Evolutionary conservation across 2,113 vertebrate species (phyloP), one percentile per base, ranked within the genome.

Genomic region (Laterallus jamaicensis): DNA sequence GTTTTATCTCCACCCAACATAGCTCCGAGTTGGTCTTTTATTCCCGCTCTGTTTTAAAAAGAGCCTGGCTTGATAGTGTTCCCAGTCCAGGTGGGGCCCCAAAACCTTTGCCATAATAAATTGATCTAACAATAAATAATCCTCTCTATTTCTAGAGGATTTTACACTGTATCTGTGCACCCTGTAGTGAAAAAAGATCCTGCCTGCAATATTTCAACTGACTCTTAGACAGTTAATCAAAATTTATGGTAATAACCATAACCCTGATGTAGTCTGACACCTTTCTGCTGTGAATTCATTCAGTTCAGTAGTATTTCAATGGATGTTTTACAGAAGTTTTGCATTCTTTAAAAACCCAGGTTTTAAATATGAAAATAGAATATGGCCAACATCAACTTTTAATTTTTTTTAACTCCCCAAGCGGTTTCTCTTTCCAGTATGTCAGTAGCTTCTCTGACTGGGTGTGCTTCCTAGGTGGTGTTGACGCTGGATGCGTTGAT

Each of bases 261-360:
- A 70, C 37, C 55, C 64, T 62, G n/a, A 49, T 68, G 39, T 71
- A 79, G 69, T 81, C 60, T 71, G 49, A 93, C 54, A 47, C 29
- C 54, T 82, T 71, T 95, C 58, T 89, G 62, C 90, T 91, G 93
- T 69, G 88, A 92, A 90, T 88, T 93, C n/a, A 75, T 95, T 91
- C 77, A 64, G n/a, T 76, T 69, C 25, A 42, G 69, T 71, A 86
- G 86, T 74, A 84, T 92, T 91, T 81, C 86, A 88, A 2, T 44
- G 11, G 24, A 42, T 11, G 9, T 74, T 83, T 88, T 91, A 37
- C 35, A 40, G 50, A 49, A 64, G 26, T 75, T 66, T 94, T 64
- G 42, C 63, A 26, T 49, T 59, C 31, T 68, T 88, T 62, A 71
- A 69, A 84, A 88, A 68, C 17, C 1, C 39, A 68, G 12, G 7